A percentile compares a stretch with the other conserved stretches of the same genome.
Conservation (phyloP, 2,888 invertebrate species). For the Platycnemis pennipes region DNA sequence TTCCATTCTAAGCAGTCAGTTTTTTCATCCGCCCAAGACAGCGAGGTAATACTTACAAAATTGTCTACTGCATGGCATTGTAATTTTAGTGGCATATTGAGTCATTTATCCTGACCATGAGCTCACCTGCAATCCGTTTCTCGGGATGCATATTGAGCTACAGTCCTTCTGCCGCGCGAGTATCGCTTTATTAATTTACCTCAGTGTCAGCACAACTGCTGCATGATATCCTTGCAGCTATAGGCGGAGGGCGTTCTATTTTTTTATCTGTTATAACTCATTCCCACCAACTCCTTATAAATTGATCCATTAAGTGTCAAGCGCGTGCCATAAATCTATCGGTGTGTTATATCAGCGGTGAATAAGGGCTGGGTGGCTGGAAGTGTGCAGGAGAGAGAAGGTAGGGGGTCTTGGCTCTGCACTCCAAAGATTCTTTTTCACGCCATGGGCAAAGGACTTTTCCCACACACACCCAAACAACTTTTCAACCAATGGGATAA, state of each 20-base stretch:
- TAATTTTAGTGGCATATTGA: background rate
- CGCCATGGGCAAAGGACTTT: background rate
- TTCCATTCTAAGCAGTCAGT: background rate
- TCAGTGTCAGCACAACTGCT: background rate
- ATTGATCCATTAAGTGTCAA: constrained; percentile 41
- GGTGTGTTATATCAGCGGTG: background rate
- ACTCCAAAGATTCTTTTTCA: background rate
- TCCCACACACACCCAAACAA: constrained; percentile 38
- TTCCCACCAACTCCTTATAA: constrained; percentile 5
- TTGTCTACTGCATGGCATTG: background rate
- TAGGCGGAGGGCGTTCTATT: background rate
- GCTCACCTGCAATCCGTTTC: background rate
- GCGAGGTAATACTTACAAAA: background rate
- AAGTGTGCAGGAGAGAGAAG: background rate
- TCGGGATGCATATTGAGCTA: background rate
- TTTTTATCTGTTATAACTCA: constrained; percentile 7
- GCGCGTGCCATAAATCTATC: constrained; percentile 26
- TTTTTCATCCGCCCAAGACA: background rate
- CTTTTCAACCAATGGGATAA: constrained; percentile 37
- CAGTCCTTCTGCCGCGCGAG: background rate
- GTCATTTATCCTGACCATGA: background rate
- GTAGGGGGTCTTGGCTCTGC: background rate
- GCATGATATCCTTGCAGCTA: background rate
- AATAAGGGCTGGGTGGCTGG: background rate
- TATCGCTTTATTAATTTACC: constrained; percentile 40